Evolutionary conservation across 2,113 vertebrate species (phyloP), one percentile per base, ranked within the genome.

Genomic region (Syrmaticus mikado): DNA sequence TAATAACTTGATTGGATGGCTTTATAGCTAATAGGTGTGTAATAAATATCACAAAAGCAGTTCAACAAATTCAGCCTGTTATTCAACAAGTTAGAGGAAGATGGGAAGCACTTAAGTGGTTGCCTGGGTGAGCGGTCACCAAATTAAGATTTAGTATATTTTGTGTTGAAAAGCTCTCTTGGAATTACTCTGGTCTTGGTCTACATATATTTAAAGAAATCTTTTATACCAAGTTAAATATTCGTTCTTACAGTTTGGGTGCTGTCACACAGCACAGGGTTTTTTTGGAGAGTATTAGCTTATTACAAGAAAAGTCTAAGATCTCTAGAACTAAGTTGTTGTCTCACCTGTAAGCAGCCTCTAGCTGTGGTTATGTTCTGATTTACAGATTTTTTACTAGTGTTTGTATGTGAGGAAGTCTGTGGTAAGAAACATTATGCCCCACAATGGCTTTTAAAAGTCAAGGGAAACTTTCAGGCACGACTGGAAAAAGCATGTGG

Each of bases 351-450:
- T 74, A 86, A 84, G 46, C 41, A 86, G 43, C 14, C 50, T 72
- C 77, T 84, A 34, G 24, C 34, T 77, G 73, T 64, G 81, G 77
- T 95, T 86, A 90, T 86, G 32, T 60, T 71, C 34, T 78, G 80
- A 78, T 46, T 53, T 81, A 70, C 41, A 90, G 73, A 86, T 84
- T 88, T 78, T 21, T 55, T 67, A 43, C n/a, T 71, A 46, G 19
- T 45, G 41, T 57, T 78, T 50, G 19, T 57, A 46, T 18, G 21
- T 38, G 38, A 96, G 73, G 55, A 95, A 90, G 50, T 73, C 60
- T 85, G 58, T 65, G 82, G 65, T 88, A 75, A 90, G 75, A 43
- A 87, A 82, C 40, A 80, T 62, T 66, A 92, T 78, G 60, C 24
- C 19, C 10, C 24, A 53, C 64, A 84, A 81, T 0, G 8, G 38